Evolutionary conservation across 1,140 invertebrate genomes (phyloP), one percentile per base, ranked within the genome.

Genomic region (Conus betulinus): DNA sequence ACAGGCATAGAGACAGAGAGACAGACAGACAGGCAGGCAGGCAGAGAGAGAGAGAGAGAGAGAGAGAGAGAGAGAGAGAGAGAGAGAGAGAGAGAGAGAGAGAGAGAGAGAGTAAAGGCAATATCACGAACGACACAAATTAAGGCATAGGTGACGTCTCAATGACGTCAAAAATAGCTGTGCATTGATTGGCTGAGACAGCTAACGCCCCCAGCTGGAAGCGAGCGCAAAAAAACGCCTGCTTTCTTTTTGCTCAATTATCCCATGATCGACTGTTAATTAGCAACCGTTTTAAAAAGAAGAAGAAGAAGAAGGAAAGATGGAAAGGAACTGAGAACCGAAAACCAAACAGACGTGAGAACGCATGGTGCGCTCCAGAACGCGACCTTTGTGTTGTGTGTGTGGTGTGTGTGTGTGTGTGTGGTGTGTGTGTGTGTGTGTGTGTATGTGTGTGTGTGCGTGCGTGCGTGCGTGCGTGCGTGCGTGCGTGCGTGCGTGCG

Each of bases 151-250:
- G 27, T 81, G 79, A 81, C 79, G 79, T 81, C 51, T 81, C 79
- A 51, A 51, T 81, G 79, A 81, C 79, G 79, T 81, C 39, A 5
- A 53, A 53, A 81, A 81, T 81, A 51, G 79, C 79, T 2, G 67
- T 13, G 79, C 79, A 81, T 81, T 81, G 79, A 81, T 81, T 81
- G 79, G 79, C 11, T 23, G 51, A 53, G 79, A 53, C 79, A 23
- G 27, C 13, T 71, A 71, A 81, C 51, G 51, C 53, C 39, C 15
- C 20, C 79, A 81, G 10, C 5, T 23, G 3, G 10, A 51, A 51
- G 51, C 53, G 4, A 51, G 13, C 13, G 7, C 39, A 15, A 17
- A 15, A 17, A 53, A 51, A 15, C 53, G 67, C 20, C 67, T 20
- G 67, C 15, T 81, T 51, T 81, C 79, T 17, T 81, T 15, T 17